Conservation (phyloP, 2,113 vertebrate genomes). For the Etia nguti region DNA sequence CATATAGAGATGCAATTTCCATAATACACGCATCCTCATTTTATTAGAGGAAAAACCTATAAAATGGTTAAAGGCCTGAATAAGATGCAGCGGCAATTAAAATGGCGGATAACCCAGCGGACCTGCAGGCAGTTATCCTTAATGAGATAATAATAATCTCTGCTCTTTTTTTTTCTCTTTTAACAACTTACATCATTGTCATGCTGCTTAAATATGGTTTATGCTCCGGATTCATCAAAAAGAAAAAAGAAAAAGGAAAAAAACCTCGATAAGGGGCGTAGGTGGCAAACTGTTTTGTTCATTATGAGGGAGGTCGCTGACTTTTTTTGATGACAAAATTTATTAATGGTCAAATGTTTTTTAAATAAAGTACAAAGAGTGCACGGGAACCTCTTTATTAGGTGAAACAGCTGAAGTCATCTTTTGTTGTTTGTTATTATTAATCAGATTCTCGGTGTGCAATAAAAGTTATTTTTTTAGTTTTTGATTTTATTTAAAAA, state of each 20-base stretch:
- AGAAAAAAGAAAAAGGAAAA: not conserved
- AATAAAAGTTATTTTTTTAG: not conserved
- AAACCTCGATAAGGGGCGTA: not conserved
- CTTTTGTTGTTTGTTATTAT: not conserved
- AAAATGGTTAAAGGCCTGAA: constrained; percentile 31
- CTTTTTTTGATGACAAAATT: not conserved
- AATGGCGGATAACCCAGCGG: constrained; percentile 38
- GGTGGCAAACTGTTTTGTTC: not conserved
- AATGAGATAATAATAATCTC: constrained; percentile 46
- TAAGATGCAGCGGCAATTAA: constrained; percentile 47
- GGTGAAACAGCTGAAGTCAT: not conserved
- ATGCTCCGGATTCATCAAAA: not conserved
- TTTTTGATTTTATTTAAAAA: not conserved
- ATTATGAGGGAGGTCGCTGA: not conserved
- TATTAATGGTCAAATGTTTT: not conserved
- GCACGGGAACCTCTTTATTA: not conserved
- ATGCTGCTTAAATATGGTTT: not conserved
- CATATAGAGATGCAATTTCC: constrained; percentile 10
- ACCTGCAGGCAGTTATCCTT: constrained; percentile 43
- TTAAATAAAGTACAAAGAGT: not conserved
- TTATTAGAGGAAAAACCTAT: constrained; percentile 16
- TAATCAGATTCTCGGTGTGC: not conserved
- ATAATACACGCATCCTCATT: constrained; percentile 14
- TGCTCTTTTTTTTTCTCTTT: not conserved
- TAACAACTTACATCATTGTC: not conserved